Percentiles rank a stretch among this genome's conserved stretches.
phyloP scores from a whole-genome alignment of 2,113 vertebrate genomes.

The Phaethornis superciliosus region DNA sequence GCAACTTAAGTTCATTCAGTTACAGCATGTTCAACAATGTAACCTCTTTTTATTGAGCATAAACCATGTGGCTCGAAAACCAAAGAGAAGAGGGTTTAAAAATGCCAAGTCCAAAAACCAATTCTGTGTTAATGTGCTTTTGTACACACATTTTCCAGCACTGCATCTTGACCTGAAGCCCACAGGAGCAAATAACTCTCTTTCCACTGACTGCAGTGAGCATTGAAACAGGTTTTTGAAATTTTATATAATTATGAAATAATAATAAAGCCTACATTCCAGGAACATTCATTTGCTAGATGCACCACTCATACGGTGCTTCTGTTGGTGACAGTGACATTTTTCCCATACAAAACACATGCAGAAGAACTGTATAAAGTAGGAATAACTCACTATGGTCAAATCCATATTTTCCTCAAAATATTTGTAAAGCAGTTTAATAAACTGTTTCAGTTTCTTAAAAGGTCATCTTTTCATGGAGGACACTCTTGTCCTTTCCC shows the following conservation, averaged over 20 bases:
- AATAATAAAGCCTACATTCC: neutral
- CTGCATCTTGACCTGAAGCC: neutral
- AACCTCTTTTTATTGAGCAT: constrained; percentile 69
- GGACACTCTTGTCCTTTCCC: neutral
- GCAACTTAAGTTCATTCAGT: constrained; percentile 71
- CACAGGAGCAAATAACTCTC: neutral
- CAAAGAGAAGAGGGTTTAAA: constrained; percentile 56
- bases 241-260: neutral
- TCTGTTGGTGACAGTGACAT: neutral
- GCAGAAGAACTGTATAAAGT: neutral
- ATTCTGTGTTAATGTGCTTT: neutral
- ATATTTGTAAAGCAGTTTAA: neutral
- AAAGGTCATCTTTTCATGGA: neutral
- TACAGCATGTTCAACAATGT: constrained; percentile 33
- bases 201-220: neutral
- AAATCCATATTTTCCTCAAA: neutral
- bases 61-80: constrained; percentile 4
- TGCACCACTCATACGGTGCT: neutral
- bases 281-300: neutral
- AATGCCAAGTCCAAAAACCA: constrained; percentile 30
- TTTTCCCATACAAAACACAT: neutral
- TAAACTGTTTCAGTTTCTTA: neutral
- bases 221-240: neutral
- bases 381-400: neutral
- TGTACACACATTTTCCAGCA: neutral